A percentile compares a stretch with the other conserved stretches of the same genome.
These are phyloP conservation scores for Hippocampus zosterae DNA, from an alignment of 2,113 vertebrate species.

Conservation along the genomic window DNA sequence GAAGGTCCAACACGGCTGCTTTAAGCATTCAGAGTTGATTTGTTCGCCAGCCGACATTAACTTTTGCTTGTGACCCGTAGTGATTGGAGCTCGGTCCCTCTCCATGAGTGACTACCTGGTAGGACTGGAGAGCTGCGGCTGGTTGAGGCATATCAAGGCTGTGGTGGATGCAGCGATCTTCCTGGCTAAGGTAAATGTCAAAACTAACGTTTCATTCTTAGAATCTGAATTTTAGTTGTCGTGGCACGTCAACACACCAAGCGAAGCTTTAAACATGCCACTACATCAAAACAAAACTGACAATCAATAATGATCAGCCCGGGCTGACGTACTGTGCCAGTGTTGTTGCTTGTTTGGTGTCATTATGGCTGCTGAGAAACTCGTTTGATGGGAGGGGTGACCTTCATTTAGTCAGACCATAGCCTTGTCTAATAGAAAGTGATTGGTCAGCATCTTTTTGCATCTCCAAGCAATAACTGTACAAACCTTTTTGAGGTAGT, in stretches of 20 bases:
- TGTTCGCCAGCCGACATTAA: neutral
- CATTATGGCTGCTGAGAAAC: too few relatives aligned
- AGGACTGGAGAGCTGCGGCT: conserved; percentile 88
- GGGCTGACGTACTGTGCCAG: too few relatives aligned
- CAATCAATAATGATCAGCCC: too few relatives aligned
- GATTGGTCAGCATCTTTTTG: too few relatives aligned
- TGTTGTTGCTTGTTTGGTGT: too few relatives aligned
- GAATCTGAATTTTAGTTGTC: neutral
- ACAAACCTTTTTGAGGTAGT: too few relatives aligned
- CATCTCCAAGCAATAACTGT: too few relatives aligned
- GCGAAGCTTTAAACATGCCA: neutral
- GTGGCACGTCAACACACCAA: neutral
- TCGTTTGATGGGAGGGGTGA: too few relatives aligned
- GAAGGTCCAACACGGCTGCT: conserved; percentile 77
- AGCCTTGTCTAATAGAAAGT: too few relatives aligned
- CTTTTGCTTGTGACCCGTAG: conserved; percentile 54
- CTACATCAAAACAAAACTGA: neutral
- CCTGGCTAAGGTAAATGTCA: conserved; percentile 79
- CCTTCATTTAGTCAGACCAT: too few relatives aligned
- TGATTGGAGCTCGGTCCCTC: conserved; percentile 82
- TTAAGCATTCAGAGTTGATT: neutral
- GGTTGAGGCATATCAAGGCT: conserved; percentile 94
- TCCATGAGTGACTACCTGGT: conserved; percentile 86
- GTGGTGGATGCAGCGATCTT: conserved; percentile 89
- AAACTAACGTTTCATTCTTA: neutral